phyloP scores from a whole-genome alignment of 2,113 vertebrate genomes.

The Dasyornis broadbenti region DNA sequence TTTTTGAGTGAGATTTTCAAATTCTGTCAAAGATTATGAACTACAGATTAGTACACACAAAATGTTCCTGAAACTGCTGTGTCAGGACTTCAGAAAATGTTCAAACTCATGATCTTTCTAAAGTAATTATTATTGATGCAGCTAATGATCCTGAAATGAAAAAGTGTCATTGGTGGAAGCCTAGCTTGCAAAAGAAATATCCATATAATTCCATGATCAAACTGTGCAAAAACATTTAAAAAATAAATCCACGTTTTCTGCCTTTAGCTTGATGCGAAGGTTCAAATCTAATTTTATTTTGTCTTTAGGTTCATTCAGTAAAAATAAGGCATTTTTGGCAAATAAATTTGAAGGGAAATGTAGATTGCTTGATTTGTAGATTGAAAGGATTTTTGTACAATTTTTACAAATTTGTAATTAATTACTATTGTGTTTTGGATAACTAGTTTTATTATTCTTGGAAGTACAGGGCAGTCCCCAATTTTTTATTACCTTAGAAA shows the following conservation, averaged over 20 bases:
- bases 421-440: neutral
- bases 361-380: neutral
- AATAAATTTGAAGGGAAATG: neutral
- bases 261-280: neutral
- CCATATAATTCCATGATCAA: neutral
- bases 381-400: neutral
- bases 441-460: neutral
- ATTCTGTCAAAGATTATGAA: neutral
- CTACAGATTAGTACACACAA: neutral
- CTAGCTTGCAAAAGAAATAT: neutral
- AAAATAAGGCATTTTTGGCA: neutral
- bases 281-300: neutral
- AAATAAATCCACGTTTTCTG: neutral
- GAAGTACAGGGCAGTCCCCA: neutral
- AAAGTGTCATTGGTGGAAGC: neutral
- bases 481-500: neutral
- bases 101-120: neutral
- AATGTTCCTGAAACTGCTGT: neutral
- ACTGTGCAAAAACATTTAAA: neutral
- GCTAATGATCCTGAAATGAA: neutral
- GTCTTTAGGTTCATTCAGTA: neutral
- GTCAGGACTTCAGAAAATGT: neutral
- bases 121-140: neutral
- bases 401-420: neutral
- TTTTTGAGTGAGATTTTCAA: neutral